phyloP scores from a whole-genome alignment of 2,113 vertebrate genomes.

The Hydrolagus affinis region DNA sequence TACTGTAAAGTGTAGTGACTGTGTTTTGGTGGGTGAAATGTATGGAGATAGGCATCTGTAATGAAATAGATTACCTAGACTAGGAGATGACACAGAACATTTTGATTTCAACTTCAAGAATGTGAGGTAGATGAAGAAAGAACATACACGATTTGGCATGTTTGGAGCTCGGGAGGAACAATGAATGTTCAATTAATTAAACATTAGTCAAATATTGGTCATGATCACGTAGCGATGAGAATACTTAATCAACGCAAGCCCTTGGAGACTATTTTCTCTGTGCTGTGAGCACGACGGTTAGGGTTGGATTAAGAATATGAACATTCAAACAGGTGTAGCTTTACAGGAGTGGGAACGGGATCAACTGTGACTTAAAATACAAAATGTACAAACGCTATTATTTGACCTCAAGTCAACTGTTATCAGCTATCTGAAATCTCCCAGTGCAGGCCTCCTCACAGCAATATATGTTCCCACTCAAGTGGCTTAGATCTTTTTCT shows the following conservation, averaged over 20 bases:
- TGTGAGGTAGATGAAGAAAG: too few relatives aligned
- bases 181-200: not conserved
- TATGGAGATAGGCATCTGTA: too few relatives aligned
- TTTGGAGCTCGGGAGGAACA: too few relatives aligned
- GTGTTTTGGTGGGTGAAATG: too few relatives aligned
- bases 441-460: conserved; percentile 48
- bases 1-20: too few relatives aligned
- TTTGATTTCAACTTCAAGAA: too few relatives aligned
- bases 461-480: conserved; percentile 69
- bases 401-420: conserved; percentile 54
- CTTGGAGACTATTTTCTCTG: not conserved
- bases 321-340: conserved; percentile 40
- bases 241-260: conserved; percentile 9
- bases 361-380: conserved; percentile 62
- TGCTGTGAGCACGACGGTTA: not conserved
- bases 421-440: conserved; percentile 55
- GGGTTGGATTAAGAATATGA: conserved; percentile 27
- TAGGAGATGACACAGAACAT: too few relatives aligned
- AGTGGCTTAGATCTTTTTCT: conserved; percentile 75
- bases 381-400: conserved; percentile 65
- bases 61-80: too few relatives aligned
- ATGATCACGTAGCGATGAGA: not conserved
- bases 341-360: conserved; percentile 65
- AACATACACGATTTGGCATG: too few relatives aligned
- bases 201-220: conserved; percentile 28